Conservation (phyloP, 2,888 invertebrate genomes). For the Metacarcinus magister region DNA sequence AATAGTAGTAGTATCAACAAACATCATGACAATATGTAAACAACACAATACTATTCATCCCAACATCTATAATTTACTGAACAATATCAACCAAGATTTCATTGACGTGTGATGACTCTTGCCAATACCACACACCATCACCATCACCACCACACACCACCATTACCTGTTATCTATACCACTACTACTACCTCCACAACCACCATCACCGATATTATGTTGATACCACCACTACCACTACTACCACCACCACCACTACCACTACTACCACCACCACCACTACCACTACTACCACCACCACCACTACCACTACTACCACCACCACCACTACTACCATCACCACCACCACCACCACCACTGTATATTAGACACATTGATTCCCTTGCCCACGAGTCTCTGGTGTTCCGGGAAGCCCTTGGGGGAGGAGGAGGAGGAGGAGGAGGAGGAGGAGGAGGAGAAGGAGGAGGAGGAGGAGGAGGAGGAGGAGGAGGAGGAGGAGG, state of each 20-base stretch:
- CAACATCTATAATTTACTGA: too few relatives aligned
- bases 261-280: background rate
- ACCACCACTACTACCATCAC: background rate
- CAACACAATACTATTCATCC: too few relatives aligned
- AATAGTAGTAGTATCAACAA: too few relatives aligned
- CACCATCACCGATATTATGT: background rate
- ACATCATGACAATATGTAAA: too few relatives aligned
- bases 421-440: constrained; percentile 13
- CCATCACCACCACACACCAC: too few relatives aligned
- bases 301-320: background rate
- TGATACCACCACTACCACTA: background rate
- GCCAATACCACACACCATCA: too few relatives aligned
- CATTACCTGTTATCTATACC: too few relatives aligned
- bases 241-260: background rate
- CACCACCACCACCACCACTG: background rate
- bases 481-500: background rate
- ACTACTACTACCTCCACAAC: too few relatives aligned
- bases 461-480: background rate
- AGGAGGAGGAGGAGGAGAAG: constrained; percentile 2
- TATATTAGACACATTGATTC: constrained; percentile 21
- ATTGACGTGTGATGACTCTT: too few relatives aligned
- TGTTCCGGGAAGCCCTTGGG: background rate
- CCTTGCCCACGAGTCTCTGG: background rate
- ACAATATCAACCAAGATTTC: too few relatives aligned
- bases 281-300: background rate